Base-by-base conservation (phyloP, 2,888 invertebrate species). In the Caenorhabditis afra region DNA sequence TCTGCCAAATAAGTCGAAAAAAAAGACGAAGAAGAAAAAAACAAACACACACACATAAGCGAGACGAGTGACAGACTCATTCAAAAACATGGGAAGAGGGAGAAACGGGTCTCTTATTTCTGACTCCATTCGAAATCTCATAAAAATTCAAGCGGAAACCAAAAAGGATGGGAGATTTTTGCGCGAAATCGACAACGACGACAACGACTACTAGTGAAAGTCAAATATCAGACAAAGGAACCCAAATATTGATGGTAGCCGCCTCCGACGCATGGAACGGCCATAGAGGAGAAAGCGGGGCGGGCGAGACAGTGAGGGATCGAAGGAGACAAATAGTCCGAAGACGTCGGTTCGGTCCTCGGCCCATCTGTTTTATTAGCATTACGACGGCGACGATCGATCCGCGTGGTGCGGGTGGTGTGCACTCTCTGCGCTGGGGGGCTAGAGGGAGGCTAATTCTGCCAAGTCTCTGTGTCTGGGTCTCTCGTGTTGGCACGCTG, bases 331-430 rank as follows among this genome's bases (percentile, higher is more conserved):
- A 77, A 70, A 70, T 70, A 77, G 77, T 65, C 62, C 53, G 64
- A 64, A 61, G 45, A 67, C 57, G 65, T 55, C 58, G 29, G 29
- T 3, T 29, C 29, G 29, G 29, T 29, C 29, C 52, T 64, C 57
- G 73, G 79, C 58, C 80, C 80, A 80, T 80, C 80, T 80, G 80
- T 80, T 80, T 76, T 80, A 80, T 80, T 75, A 80, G 80, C 80
- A 76, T 71, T 80, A 80, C 80, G 80, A 62, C 64, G 53, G 57
- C 39, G 75, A 57, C 79, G 61, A 79, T 79, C 73, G 79, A 79
- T 79, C 73, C 58, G 50, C 49, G 61, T 55, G 53, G 62, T 64
- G 61, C 67, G 66, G n/a, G n/a, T n/a, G n/a, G n/a, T n/a, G n/a
- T n/a, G n/a, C n/a, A n/a, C 67, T 49, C 65, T 66, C 66, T 29